Evolutionary conservation across 2,888 invertebrate genomes (phyloP).

Genomic region (Caenorhabditis sinica): DNA sequence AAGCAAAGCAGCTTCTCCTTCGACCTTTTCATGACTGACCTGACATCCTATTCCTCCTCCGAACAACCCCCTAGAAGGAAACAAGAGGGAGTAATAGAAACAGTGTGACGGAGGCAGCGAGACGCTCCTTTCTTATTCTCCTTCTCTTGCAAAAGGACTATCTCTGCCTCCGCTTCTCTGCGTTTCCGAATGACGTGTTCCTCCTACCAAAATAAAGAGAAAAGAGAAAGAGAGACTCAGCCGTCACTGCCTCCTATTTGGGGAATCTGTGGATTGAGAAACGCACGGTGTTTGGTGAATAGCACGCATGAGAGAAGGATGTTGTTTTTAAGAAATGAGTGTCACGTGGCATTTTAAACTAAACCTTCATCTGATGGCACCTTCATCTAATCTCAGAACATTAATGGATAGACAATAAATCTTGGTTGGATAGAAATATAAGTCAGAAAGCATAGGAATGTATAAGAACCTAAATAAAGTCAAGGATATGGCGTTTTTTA

Average conservation of each 20-base stretch:
- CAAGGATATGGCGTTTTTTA: too few species aligned
- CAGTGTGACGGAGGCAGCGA: neutral
- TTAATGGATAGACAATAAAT: too few species aligned
- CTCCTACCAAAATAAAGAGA: conserved; percentile 1
- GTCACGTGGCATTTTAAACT: conserved; percentile 3
- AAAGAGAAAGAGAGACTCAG: neutral
- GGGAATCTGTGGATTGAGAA: conserved; percentile 35
- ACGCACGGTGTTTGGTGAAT: conserved; percentile 37
- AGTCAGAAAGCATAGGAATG: too few species aligned
- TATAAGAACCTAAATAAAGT: too few species aligned
- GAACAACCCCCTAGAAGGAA: too few species aligned
- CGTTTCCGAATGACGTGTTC: conserved; percentile 54
- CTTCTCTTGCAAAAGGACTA: neutral
- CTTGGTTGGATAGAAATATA: too few species aligned
- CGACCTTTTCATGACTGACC: too few species aligned
- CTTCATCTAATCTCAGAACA: too few species aligned
- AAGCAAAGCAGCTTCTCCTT: too few species aligned
- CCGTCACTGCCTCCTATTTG: neutral
- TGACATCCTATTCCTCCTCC: too few species aligned
- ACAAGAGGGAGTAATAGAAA: neutral
- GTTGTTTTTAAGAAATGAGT: conserved; percentile 7
- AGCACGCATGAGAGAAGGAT: neutral
- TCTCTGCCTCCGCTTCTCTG: conserved; percentile 24
- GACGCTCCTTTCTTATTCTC: neutral
- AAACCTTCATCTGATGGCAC: too few species aligned